Evolutionary conservation across 1,140 invertebrate genomes (phyloP).

Genomic region (Limonius californicus): DNA sequence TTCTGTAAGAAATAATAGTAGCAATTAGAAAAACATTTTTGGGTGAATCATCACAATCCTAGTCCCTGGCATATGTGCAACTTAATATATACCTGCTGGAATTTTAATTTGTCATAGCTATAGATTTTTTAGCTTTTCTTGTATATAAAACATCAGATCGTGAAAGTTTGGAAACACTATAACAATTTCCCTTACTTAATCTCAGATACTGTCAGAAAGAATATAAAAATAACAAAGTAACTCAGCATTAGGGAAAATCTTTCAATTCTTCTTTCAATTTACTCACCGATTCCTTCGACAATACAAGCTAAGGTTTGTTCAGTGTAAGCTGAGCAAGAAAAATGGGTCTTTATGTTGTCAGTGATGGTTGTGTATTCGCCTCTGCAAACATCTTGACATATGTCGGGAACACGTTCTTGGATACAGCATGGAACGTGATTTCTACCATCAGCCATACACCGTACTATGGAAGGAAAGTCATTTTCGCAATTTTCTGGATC

Average conservation of each 20-base stretch:
- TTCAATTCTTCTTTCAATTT: too few relatives aligned
- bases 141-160: too few relatives aligned
- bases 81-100: too few relatives aligned
- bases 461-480: slow-evolving; percentile 73
- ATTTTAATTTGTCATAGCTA: too few relatives aligned
- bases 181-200: too few relatives aligned
- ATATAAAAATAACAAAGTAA: slow-evolving; percentile 47
- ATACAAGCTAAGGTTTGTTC: slow-evolving; percentile 77
- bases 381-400: slow-evolving; percentile 80
- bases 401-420: slow-evolving; percentile 72
- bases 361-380: slow-evolving; percentile 81
- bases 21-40: background rate
- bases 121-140: too few relatives aligned
- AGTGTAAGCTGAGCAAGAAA: slow-evolving; percentile 78
- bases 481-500: slow-evolving; percentile 74
- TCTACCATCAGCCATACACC: slow-evolving; percentile 69
- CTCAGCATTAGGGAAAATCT: slow-evolving; percentile 46
- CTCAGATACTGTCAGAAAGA: background rate
- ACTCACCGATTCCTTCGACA: slow-evolving; percentile 71
- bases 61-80: too few relatives aligned
- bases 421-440: slow-evolving; percentile 82
- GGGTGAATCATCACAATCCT: background rate
- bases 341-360: slow-evolving; percentile 76
- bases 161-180: too few relatives aligned
- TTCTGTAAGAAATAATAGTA: too few relatives aligned